These are phyloP conservation scores for Cyrtonyx montezumae DNA, from an alignment of 2,113 vertebrate genomes.

Conservation along the genomic window DNA sequence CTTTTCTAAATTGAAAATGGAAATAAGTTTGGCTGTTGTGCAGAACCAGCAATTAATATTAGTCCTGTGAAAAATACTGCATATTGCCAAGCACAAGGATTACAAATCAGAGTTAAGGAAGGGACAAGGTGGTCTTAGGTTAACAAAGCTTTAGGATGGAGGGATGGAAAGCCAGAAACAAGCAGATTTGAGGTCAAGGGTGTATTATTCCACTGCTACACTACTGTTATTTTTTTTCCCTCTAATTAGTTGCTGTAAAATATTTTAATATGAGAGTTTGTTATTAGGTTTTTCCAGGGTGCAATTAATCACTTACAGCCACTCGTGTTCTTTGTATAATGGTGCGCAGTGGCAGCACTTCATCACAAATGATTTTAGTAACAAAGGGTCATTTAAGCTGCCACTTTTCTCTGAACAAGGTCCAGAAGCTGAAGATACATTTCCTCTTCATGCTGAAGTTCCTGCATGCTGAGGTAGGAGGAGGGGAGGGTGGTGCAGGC, in stretches of 20 bases:
- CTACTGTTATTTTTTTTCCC: no score
- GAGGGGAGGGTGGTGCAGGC: neutral
- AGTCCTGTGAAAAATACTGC: neutral
- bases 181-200: constrained; percentile 21
- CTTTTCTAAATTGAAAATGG: neutral
- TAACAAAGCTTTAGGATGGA: neutral
- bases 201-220: constrained; percentile 16
- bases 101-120: constrained; percentile 51
- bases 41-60: neutral
- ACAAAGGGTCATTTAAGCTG: constrained; percentile 48
- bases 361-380: constrained; percentile 66
- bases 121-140: constrained; percentile 43
- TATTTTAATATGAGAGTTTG: constrained; percentile 57
- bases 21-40: neutral
- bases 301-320: constrained; percentile 74
- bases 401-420: constrained; percentile 6
- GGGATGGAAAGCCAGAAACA: constrained; percentile 5
- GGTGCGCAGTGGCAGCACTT: constrained; percentile 46
- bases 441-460: neutral
- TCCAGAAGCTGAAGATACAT: neutral
- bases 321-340: constrained; percentile 17
- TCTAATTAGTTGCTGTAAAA: constrained; percentile 46
- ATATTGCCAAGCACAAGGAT: neutral
- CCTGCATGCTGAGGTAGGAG: neutral
- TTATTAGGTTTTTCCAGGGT: constrained; percentile 66